Evolutionary conservation across 2,888 invertebrate genomes (phyloP).

Genomic region (Amphipoea lucens): DNA sequence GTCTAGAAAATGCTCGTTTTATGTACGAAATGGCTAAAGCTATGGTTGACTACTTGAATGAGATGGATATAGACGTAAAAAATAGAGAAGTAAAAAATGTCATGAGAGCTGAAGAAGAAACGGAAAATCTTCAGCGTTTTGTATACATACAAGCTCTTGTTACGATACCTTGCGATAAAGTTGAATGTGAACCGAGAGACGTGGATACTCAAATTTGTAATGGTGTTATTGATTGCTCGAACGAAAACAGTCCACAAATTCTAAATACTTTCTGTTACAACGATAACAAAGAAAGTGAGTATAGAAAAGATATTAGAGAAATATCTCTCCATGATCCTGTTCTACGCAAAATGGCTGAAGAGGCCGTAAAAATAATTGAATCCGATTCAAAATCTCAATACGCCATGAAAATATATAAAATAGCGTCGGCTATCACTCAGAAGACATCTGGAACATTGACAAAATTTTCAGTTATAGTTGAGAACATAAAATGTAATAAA

Average conservation of each 20-base stretch:
- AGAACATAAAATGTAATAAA: constrained; percentile 79
- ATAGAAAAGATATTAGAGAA: constrained; percentile 61
- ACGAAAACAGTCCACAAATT: constrained; percentile 83
- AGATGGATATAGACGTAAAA: constrained; percentile 77
- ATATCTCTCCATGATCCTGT: constrained; percentile 77
- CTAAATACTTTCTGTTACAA: constrained; percentile 88
- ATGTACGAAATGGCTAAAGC: constrained; percentile 76
- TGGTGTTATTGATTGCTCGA: constrained; percentile 85
- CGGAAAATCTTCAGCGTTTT: constrained; percentile 75
- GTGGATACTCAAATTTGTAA: constrained; percentile 88
- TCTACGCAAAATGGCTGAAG: constrained; percentile 71
- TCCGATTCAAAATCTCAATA: constrained; percentile 70
- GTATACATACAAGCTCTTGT: constrained; percentile 80
- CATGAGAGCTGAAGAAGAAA: constrained; percentile 80
- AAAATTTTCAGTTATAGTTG: constrained; percentile 75
- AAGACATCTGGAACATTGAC: constrained; percentile 77
- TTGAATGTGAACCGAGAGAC: constrained; percentile 76
- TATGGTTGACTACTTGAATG: constrained; percentile 82
- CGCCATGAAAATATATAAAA: constrained; percentile 76
- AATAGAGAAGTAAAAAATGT: constrained; percentile 78
- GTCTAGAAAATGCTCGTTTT: constrained; percentile 77
- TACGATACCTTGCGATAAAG: constrained; percentile 76
- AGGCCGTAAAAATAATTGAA: constrained; percentile 79
- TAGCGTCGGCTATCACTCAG: constrained; percentile 77
- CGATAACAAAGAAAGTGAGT: constrained; percentile 68